Conservation (phyloP, 2,888 invertebrate species). For the Leucozona laternaria region DNA sequence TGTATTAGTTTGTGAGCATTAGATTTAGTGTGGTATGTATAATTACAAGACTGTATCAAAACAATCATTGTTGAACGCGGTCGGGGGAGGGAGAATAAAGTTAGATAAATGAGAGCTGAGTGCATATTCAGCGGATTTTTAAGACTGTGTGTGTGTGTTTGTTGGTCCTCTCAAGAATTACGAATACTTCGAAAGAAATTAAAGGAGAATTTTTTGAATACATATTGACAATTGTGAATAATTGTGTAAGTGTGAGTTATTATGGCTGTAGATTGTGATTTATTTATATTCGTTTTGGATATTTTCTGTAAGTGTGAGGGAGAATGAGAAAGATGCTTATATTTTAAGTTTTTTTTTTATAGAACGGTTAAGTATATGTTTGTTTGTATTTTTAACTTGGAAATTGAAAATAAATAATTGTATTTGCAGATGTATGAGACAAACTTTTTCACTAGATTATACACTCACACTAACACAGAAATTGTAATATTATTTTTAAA, state of each 20-base stretch:
- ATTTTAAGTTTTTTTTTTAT: neutral
- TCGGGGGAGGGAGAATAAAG: no score
- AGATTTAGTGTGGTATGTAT: neutral
- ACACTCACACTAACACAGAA: neutral
- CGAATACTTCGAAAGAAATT: neutral
- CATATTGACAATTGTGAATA: neutral
- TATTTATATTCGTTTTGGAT: neutral
- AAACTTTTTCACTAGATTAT: neutral
- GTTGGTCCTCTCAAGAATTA: neutral
- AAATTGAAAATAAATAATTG: neutral
- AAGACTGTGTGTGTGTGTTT: neutral
- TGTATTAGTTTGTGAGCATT: neutral
- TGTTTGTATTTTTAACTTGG: neutral
- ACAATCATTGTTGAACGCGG: no score
- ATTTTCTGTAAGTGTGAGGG: neutral
- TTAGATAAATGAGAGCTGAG: constrained; percentile 6
- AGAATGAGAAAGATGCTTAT: neutral
- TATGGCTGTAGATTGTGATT: neutral
- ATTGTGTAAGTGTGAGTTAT: neutral
- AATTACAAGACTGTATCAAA: neutral
- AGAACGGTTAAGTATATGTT: neutral
- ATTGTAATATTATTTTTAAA: neutral
- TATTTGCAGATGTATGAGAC: neutral
- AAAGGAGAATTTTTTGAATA: neutral
- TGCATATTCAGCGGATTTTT: constrained; percentile 34